Evolutionary conservation across 2,888 invertebrate species (phyloP).

Genomic region (Aspidapion aeneum): DNA sequence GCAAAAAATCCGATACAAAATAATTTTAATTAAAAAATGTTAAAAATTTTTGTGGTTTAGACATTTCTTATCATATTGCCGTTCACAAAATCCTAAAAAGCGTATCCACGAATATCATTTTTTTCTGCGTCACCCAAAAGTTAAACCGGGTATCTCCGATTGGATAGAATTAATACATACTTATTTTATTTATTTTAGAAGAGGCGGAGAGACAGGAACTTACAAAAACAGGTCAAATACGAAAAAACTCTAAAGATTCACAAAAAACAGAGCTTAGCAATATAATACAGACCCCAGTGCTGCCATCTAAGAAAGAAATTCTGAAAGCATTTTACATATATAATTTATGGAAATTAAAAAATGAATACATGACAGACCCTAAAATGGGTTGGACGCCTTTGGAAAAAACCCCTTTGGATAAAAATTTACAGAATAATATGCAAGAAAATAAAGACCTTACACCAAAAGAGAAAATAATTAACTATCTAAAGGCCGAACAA

Average conservation of each 20-base stretch:
- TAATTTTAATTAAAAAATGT: no score
- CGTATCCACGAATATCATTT: no score
- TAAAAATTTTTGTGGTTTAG: no score
- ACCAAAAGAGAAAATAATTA: conserved; percentile 20
- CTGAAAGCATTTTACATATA: conserved; percentile 34
- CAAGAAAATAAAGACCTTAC: conserved; percentile 2
- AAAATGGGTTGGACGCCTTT: conserved; percentile 35
- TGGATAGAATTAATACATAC: background rate
- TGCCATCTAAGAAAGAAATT: conserved; percentile 12
- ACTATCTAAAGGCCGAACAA: conserved; percentile 26
- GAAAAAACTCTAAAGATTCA: background rate
- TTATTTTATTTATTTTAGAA: background rate
- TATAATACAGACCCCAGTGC: no score
- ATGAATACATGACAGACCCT: conserved; percentile 37
- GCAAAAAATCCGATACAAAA: no score
- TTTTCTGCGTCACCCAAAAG: no score
- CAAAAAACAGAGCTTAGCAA: background rate
- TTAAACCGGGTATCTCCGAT: no score
- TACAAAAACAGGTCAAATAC: no score
- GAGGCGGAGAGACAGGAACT: background rate
- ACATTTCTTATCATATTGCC: no score
- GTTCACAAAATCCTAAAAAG: no score
- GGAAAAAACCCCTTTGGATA: conserved; percentile 5
- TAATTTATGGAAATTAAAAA: conserved; percentile 39
- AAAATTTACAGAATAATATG: background rate